phyloP scores from a whole-genome alignment of 2,888 invertebrate species.

The Harmothoe impar region DNA sequence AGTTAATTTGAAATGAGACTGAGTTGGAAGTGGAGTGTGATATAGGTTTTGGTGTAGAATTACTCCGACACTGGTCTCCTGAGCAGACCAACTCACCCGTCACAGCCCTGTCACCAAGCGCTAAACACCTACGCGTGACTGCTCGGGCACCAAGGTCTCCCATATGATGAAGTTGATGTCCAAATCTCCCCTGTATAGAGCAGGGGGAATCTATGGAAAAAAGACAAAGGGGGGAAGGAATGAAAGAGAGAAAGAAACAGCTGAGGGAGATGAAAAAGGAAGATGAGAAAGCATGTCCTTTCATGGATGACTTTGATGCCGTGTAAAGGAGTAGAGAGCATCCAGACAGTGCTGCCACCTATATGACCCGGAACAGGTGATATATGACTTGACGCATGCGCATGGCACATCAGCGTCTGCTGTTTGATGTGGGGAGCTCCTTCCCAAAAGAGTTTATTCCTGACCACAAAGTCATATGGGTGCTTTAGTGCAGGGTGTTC shows the following conservation, averaged over 20 bases:
- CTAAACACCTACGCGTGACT: slow-evolving; percentile 15
- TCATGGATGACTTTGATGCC: not conserved
- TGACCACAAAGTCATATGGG: too few relatives aligned
- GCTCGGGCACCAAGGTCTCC: not conserved
- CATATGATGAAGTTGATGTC: not conserved
- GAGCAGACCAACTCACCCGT: not conserved
- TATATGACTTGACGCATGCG: slow-evolving; percentile 26
- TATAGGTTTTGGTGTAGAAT: not conserved
- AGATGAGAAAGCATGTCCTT: not conserved
- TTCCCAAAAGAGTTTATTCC: too few relatives aligned
- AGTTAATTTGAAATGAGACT: slow-evolving; percentile 5
- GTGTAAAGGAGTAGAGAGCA: not conserved
- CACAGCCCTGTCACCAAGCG: not conserved
- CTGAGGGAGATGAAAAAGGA: not conserved
- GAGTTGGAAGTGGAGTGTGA: not conserved
- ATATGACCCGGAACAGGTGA: slow-evolving; percentile 27
- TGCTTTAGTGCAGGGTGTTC: too few relatives aligned
- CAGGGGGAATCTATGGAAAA: too few relatives aligned
- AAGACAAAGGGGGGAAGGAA: too few relatives aligned
- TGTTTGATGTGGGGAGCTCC: not conserved
- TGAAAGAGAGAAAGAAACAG: too few relatives aligned
- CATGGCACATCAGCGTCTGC: slow-evolving; percentile 7
- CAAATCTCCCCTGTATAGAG: not conserved
- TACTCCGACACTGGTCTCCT: not conserved
- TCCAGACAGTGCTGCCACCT: not conserved